A percentile compares a stretch with the other conserved stretches of the same genome.
Conservation (phyloP, 2,113 vertebrate species). For the Phrynosoma blainvillii region DNA sequence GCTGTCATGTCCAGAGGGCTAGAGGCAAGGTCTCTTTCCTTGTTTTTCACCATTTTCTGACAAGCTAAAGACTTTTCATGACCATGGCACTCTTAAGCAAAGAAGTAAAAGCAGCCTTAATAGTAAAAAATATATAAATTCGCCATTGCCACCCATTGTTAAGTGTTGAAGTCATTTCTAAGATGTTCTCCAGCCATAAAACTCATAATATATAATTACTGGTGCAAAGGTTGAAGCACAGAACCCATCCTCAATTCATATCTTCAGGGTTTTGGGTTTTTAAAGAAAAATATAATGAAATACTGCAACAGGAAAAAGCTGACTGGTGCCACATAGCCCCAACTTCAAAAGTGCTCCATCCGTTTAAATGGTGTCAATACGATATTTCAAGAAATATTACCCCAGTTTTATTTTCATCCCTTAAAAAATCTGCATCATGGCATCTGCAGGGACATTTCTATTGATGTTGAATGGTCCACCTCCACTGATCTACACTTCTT, state of each 20-base stretch:
- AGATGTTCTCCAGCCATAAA: background rate
- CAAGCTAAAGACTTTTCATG: background rate
- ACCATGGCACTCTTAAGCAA: background rate
- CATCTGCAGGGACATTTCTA: background rate
- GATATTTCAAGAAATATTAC: slow-evolving; percentile 24
- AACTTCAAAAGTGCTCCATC: background rate
- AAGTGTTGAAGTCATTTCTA: background rate
- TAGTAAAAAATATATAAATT: background rate
- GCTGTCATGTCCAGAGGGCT: background rate
- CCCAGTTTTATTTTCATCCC: background rate
- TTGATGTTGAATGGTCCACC: background rate
- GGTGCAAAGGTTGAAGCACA: background rate
- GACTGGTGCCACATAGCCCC: background rate
- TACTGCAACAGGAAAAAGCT: background rate
- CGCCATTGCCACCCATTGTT: background rate
- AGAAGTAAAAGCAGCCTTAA: background rate
- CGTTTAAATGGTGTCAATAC: background rate
- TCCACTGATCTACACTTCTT: background rate
- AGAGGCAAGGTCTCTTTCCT: background rate
- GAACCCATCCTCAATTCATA: no score
- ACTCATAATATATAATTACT: background rate
- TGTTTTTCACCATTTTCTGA: background rate
- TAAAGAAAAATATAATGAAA: no score
- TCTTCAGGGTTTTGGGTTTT: no score
- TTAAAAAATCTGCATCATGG: slow-evolving; percentile 1